Evolutionary conservation across 1,140 invertebrate species (phyloP).

Genomic region (Lithobius niger): DNA sequence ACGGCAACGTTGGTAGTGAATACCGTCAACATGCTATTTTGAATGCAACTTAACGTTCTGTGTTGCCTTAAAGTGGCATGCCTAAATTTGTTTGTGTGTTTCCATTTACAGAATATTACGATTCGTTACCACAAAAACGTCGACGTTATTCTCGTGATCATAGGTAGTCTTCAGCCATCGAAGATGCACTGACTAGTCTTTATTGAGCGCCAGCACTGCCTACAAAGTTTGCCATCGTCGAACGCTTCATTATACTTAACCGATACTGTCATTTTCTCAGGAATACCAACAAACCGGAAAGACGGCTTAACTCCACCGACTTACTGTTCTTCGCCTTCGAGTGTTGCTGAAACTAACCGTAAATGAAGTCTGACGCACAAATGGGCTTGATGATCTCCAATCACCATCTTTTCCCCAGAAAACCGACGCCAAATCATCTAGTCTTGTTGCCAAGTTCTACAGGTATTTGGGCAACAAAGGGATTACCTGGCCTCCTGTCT

Average conservation of each 20-base stretch:
- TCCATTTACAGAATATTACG: slow-evolving; percentile 8
- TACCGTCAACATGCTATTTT: background rate
- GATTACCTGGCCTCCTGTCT: too few relatives aligned
- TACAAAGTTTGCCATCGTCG: background rate
- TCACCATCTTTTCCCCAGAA: too few relatives aligned
- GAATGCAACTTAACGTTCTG: background rate
- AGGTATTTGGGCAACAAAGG: too few relatives aligned
- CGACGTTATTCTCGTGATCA: slow-evolving; percentile 9
- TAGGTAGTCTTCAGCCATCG: too few relatives aligned
- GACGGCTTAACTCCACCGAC: background rate
- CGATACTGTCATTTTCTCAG: background rate
- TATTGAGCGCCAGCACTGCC: too few relatives aligned
- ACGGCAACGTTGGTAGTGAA: background rate
- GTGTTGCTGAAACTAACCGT: background rate
- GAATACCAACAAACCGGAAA: background rate
- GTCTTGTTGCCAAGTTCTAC: too few relatives aligned
- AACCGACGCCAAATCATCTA: too few relatives aligned
- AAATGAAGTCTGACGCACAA: too few relatives aligned
- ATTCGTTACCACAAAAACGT: slow-evolving; percentile 10
- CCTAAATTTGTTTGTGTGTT: background rate
- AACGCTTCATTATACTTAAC: background rate
- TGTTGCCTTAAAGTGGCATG: background rate
- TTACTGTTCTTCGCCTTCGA: background rate
- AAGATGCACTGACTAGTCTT: too few relatives aligned
- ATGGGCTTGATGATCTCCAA: too few relatives aligned